phyloP scores from a whole-genome alignment of 2,113 vertebrate genomes.

The Calyptomena viridis region DNA sequence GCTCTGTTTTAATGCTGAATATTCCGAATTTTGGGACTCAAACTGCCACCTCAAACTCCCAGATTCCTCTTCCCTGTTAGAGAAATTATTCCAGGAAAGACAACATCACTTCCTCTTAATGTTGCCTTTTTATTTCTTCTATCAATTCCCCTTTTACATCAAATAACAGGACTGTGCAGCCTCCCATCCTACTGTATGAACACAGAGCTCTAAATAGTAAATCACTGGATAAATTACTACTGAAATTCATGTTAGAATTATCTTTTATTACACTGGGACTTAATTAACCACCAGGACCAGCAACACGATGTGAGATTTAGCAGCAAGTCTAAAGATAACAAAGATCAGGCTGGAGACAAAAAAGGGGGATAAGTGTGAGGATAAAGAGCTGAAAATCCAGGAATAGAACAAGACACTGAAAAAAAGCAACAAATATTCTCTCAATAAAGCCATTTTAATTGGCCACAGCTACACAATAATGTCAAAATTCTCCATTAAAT shows the following conservation, averaged over 20 bases:
- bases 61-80: background rate
- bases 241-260: constrained; percentile 1
- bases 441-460: background rate
- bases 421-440: background rate
- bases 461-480: background rate
- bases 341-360: background rate
- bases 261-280: background rate
- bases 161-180: background rate
- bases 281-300: background rate
- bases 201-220: background rate
- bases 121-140: background rate
- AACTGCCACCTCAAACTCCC: background rate
- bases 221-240: background rate
- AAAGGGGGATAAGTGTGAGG: background rate
- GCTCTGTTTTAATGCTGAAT: background rate
- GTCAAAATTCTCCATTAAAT: background rate
- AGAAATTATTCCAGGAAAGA: background rate
- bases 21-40: background rate
- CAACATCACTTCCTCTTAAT: background rate
- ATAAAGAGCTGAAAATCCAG: background rate
- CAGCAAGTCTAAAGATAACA: background rate
- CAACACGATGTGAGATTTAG: background rate
- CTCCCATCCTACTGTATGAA: background rate
- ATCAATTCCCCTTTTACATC: background rate
- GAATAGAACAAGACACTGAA: background rate